Conservation (phyloP, 2,113 vertebrate genomes). For the Ceratotherium simum region DNA sequence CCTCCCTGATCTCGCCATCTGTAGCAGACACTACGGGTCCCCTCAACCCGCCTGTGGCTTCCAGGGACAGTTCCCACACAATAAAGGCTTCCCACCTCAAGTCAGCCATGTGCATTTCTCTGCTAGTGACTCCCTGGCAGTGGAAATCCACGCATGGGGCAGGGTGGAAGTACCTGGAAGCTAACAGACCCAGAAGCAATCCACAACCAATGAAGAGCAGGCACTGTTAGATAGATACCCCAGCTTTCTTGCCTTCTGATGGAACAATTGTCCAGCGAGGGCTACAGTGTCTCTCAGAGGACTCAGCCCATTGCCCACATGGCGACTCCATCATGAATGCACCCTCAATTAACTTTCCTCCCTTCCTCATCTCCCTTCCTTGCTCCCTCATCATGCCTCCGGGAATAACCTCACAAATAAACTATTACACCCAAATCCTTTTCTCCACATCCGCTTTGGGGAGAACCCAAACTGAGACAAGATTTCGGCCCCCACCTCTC, state of each 20-base stretch:
- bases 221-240: background rate
- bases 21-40: accelerated
- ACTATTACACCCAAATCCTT: background rate
- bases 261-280: background rate
- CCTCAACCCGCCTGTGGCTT: background rate
- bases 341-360: background rate
- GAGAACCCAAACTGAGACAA: background rate
- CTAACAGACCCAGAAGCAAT: background rate
- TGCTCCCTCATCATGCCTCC: background rate
- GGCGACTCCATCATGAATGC: background rate
- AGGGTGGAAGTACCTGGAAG: background rate
- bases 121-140: background rate
- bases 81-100: background rate
- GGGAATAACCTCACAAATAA: background rate
- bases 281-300: background rate
- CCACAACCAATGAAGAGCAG: background rate
- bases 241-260: background rate
- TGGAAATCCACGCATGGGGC: background rate
- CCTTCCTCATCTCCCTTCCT: background rate
- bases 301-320: background rate
- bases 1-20: no score
- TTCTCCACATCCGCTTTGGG: background rate
- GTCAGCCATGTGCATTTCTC: background rate
- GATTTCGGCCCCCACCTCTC: background rate
- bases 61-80: background rate